Percentiles rank a stretch among this genome's conserved stretches.
Evolutionary conservation across 2,888 invertebrate genomes (phyloP).

Genomic region (Sepiola atlantica): DNA sequence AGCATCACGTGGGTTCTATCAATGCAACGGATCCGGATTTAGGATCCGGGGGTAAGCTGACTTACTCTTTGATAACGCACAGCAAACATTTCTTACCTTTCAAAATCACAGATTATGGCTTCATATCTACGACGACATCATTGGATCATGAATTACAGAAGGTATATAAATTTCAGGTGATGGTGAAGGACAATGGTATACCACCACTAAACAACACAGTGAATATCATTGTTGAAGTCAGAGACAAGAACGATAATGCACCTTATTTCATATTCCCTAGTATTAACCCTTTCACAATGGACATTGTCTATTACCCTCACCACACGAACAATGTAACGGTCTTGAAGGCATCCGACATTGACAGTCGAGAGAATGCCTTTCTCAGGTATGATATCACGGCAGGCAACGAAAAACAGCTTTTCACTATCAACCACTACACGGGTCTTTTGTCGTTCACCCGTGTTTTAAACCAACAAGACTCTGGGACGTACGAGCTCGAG

Average conservation of each 20-base stretch:
- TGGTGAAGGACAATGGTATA: background rate
- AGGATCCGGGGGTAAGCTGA: background rate
- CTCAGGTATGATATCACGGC: background rate
- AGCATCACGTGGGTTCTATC: background rate
- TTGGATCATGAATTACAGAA: background rate
- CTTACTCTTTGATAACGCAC: background rate
- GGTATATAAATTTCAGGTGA: background rate
- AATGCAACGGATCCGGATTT: background rate
- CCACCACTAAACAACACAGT: background rate
- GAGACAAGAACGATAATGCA: background rate
- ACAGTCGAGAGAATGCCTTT: slow-evolving; percentile 4
- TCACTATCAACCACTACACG: background rate
- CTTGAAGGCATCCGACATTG: background rate
- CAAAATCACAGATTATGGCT: slow-evolving; percentile 1
- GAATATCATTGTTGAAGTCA: background rate
- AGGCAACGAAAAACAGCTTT: background rate
- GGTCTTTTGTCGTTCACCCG: background rate
- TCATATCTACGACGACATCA: background rate
- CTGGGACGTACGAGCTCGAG: background rate
- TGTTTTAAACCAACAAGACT: background rate
- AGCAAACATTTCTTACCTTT: background rate
- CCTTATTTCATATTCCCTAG: background rate
- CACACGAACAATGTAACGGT: background rate
- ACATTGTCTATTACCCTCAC: background rate
- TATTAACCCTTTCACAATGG: slow-evolving; percentile 21